Evolutionary conservation across 2,113 vertebrate genomes (phyloP).

Genomic region (Microcebus lehilahytsara): DNA sequence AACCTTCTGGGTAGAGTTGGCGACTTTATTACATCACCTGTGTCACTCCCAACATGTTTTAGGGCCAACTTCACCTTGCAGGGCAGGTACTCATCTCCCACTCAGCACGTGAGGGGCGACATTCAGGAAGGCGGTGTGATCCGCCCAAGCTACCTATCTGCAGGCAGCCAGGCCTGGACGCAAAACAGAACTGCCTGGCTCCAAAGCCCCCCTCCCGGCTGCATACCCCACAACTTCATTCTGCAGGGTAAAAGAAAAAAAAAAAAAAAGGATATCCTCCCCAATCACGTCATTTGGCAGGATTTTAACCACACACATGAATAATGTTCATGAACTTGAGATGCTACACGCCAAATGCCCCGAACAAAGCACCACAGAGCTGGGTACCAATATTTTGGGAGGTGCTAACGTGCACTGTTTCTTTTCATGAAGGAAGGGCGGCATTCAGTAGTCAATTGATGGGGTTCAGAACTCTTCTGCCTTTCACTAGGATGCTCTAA

Average conservation of each 20-base stretch:
- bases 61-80: not conserved
- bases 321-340: too few species aligned
- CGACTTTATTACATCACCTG: fast-evolving
- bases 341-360: fast-evolving
- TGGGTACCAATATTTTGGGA: fast-evolving
- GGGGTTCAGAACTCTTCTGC: not conserved
- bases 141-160: not conserved
- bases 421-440: not conserved
- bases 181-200: not conserved
- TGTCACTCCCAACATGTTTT: too few species aligned
- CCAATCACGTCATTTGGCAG: fast-evolving
- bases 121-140: not conserved
- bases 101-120: fast-evolving
- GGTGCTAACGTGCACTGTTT: fast-evolving
- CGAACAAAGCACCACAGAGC: fast-evolving
- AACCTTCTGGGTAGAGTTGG: fast-evolving
- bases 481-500: too few species aligned
- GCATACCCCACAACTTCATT: not conserved
- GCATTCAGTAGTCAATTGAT: fast-evolving
- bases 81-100: too few species aligned
- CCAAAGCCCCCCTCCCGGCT: not conserved
- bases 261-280: too few species aligned
- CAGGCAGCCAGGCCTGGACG: not conserved
- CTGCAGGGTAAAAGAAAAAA: fast-evolving
- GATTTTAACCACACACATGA: fast-evolving